Evolutionary conservation across 2,888 invertebrate species (phyloP).

Genomic region (Catocala nupta): DNA sequence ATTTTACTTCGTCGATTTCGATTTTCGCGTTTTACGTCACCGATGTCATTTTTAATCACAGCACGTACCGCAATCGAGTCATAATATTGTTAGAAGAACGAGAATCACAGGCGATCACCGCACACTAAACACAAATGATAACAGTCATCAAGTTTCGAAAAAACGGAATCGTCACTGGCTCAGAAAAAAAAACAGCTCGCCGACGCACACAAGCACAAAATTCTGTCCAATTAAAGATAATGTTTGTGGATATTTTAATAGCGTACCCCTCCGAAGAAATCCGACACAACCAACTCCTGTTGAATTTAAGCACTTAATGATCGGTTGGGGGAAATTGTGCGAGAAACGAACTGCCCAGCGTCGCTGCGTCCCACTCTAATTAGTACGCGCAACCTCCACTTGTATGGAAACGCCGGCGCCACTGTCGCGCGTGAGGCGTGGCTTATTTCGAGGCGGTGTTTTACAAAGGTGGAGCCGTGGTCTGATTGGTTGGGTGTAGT

Average conservation of each 20-base stretch:
- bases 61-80: slow-evolving; percentile 53
- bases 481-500: slow-evolving; percentile 68
- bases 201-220: slow-evolving; percentile 85
- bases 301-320: slow-evolving; percentile 88
- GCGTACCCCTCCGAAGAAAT: slow-evolving; percentile 85
- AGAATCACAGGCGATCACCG: slow-evolving; percentile 74
- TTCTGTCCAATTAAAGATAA: slow-evolving; percentile 87
- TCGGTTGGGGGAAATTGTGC: slow-evolving; percentile 87
- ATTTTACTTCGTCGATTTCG: slow-evolving; percentile 56
- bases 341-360: slow-evolving; percentile 83
- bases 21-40: slow-evolving; percentile 73
- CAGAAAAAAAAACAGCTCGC: slow-evolving; percentile 70
- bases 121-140: slow-evolving; percentile 81
- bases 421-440: slow-evolving; percentile 65
- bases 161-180: slow-evolving; percentile 80
- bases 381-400: slow-evolving; percentile 74
- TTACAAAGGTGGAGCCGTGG: slow-evolving; percentile 60
- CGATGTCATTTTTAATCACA: slow-evolving; percentile 78
- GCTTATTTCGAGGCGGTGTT: slow-evolving; percentile 67
- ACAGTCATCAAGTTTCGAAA: slow-evolving; percentile 83
- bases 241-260: slow-evolving; percentile 88
- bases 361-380: slow-evolving; percentile 76
- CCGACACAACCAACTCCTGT: slow-evolving; percentile 87
- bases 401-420: slow-evolving; percentile 78
- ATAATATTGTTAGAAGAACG: slow-evolving; percentile 48